phyloP scores from a whole-genome alignment of 2,888 invertebrate species.

The Digitonthophagus gazella region DNA sequence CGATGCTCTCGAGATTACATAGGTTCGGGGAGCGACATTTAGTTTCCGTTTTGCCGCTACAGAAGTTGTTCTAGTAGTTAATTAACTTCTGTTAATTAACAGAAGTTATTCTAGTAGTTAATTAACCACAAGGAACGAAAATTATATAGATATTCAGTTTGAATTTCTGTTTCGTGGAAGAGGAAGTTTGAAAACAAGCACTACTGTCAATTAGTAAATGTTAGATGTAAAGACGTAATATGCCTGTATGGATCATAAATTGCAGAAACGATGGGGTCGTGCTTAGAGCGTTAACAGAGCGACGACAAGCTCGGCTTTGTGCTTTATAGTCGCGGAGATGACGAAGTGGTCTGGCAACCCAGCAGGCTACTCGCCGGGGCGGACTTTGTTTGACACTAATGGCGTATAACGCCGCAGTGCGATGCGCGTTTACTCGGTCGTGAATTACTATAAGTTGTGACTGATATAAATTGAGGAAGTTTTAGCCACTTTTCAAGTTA shows the following conservation, averaged over 20 bases:
- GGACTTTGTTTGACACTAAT: background rate
- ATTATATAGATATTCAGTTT: too few relatives aligned
- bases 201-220: background rate
- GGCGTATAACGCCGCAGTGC: background rate
- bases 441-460: background rate
- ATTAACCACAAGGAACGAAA: background rate
- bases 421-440: background rate
- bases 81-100: too few relatives aligned
- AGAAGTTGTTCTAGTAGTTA: background rate
- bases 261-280: background rate
- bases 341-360: background rate
- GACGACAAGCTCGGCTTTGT: background rate
- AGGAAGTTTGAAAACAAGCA: too few relatives aligned
- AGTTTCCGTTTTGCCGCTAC: background rate
- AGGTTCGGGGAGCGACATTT: background rate
- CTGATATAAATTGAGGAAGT: background rate
- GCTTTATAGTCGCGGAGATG: background rate
- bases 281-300: background rate
- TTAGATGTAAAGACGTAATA: background rate
- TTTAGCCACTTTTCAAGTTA: background rate
- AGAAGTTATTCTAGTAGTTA: background rate
- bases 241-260: background rate
- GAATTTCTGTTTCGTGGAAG: too few relatives aligned
- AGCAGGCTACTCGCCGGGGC: background rate
- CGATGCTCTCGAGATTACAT: background rate